These are phyloP conservation scores for Pollimyrus isidori DNA, from an alignment of 2,113 vertebrate species.

Conservation along the genomic window DNA sequence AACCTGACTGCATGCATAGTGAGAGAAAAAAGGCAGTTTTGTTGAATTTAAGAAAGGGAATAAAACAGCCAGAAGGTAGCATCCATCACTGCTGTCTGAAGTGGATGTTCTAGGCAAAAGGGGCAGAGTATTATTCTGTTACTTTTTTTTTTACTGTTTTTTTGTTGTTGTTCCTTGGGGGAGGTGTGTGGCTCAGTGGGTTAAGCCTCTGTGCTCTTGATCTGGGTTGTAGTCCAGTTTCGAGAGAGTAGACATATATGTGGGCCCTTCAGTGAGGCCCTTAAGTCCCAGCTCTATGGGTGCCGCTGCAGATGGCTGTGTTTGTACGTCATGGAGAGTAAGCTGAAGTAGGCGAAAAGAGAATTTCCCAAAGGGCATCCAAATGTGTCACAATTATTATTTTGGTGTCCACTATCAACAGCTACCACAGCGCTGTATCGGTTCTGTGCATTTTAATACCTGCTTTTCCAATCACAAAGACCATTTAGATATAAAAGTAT, in stretches of 20 bases:
- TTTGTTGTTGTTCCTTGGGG: not conserved
- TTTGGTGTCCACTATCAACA: not conserved
- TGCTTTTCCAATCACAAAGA: not conserved
- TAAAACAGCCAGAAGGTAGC: not conserved
- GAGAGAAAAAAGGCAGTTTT: not conserved
- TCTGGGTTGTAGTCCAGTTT: not conserved
- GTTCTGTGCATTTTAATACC: not conserved
- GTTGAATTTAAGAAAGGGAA: not conserved
- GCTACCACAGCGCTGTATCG: not conserved
- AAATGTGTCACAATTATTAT: not conserved
- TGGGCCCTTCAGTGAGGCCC: not conserved
- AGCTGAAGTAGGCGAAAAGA: not conserved
- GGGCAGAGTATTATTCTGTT: not conserved
- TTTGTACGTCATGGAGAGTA: not conserved
- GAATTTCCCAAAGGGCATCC: not conserved
- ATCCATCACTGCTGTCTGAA: not conserved
- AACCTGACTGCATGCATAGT: not conserved
- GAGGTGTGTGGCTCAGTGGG: not conserved
- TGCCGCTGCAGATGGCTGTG: not conserved
- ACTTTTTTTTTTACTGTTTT: not conserved
- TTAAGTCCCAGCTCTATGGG: not conserved
- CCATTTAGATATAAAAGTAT: not conserved
- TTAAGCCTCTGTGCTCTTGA: not conserved
- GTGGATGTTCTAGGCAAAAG: not conserved
- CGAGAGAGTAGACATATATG: not conserved